Percentiles rank a stretch among this genome's conserved stretches.
These are phyloP conservation scores for Danionella dracula DNA, from an alignment of 2,797 vertebrate species.

Conservation along the genomic window DNA sequence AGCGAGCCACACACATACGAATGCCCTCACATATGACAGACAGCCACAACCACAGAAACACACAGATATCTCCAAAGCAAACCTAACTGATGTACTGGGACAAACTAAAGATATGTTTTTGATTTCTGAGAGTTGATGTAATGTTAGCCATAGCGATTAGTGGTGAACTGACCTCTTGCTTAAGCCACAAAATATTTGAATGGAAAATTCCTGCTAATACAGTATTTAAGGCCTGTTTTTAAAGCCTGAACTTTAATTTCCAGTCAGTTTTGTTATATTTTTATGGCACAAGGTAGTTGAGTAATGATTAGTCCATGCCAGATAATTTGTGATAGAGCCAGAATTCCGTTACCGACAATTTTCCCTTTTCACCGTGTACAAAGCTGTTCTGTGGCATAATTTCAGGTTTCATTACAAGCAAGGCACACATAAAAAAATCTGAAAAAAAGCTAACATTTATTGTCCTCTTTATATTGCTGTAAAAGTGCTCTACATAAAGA, in stretches of 20 bases:
- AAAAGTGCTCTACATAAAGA: too few relatives aligned
- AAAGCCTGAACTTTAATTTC: neutral
- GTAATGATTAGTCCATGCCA: too few relatives aligned
- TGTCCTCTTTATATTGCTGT: too few relatives aligned
- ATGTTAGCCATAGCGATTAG: conserved; percentile 9
- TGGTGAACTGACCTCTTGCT: neutral
- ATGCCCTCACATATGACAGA: neutral
- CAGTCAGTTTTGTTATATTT: conserved; percentile 38
- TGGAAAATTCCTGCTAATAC: conserved; percentile 11
- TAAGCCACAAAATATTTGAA: neutral
- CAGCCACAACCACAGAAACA: conserved; percentile 20
- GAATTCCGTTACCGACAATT: too few relatives aligned
- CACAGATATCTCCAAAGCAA: conserved; percentile 19
- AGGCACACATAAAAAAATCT: too few relatives aligned
- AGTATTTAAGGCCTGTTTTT: too few relatives aligned
- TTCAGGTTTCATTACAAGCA: too few relatives aligned
- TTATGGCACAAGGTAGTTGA: conserved; percentile 30
- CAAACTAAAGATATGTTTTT: conserved; percentile 13
- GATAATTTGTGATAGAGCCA: too few relatives aligned
- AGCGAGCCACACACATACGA: conserved; percentile 7
- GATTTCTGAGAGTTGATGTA: conserved; percentile 30
- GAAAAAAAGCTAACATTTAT: too few relatives aligned
- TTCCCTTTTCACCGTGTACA: too few relatives aligned
- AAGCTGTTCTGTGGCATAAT: too few relatives aligned
- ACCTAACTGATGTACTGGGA: neutral